Evolutionary conservation across 2,888 invertebrate species (phyloP).

Genomic region (Elmis aenea): DNA sequence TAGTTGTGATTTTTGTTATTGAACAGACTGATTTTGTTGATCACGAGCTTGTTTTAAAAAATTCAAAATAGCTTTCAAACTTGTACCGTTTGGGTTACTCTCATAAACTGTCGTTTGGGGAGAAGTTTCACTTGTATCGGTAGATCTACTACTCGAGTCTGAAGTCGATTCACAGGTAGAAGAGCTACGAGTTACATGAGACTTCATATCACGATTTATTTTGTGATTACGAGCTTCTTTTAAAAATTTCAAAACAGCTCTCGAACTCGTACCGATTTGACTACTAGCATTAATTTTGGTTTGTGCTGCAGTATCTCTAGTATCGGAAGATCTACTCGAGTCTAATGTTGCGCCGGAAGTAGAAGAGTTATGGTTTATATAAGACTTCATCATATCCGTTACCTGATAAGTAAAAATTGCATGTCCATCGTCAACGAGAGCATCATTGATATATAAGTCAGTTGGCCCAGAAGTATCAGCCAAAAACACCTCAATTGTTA

Average conservation of each 20-base stretch:
- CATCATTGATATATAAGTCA: constrained; percentile 50
- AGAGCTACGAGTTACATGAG: too few relatives aligned
- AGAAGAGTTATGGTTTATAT: background rate
- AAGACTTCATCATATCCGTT: constrained; percentile 15
- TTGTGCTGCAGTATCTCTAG: background rate
- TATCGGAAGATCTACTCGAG: background rate
- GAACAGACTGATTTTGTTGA: too few relatives aligned
- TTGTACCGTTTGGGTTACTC: too few relatives aligned
- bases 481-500: constrained; percentile 42
- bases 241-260: too few relatives aligned
- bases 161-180: too few relatives aligned
- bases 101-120: too few relatives aligned
- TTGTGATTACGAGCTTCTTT: too few relatives aligned
- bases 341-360: background rate
- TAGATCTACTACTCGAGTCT: too few relatives aligned
- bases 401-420: constrained; percentile 42
- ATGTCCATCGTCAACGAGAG: constrained; percentile 49
- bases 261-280: background rate
- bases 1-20: too few relatives aligned
- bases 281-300: background rate
- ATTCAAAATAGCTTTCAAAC: constrained; percentile 5
- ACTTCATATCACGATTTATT: too few relatives aligned
- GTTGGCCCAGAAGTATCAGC: constrained; percentile 48
- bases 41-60: too few relatives aligned
- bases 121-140: too few relatives aligned